Evolutionary conservation across 2,113 vertebrate species (phyloP), one percentile per base, ranked within the genome.

Genomic region (Falco punctatus): DNA sequence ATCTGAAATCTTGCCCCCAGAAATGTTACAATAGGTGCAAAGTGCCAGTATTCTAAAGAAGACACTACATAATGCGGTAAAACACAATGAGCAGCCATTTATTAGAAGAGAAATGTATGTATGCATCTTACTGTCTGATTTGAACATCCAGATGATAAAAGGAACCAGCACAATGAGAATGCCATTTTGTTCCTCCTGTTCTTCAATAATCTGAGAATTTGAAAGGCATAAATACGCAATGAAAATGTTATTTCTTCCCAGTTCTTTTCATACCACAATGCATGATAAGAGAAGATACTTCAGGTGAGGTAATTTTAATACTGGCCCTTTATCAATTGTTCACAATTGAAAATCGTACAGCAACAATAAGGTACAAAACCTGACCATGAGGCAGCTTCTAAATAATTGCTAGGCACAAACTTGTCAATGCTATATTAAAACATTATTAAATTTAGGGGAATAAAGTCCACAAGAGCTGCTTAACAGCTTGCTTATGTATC

Each of bases 211-310:
- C 82, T 79, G 54, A 92, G 73, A 75, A 75, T 81, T 61, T 91
- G 92, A 96, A 96, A 94, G 58, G 30, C 38, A 94, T 95, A 92
- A 95, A 96, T 97, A 97, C 91, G 86, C 67, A 95, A 81, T 69
- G 77, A 86, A 35, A 12, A 42, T 42, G 42, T 52, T 38, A 74
- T 71, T 65, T 77, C 38, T 2, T 3, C 4, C 22, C 7, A 11
- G 71, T 78, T 93, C 86, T 95, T 95, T 95, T 95, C 93, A 75
- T 95, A 88, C 81, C 80, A 26, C 30, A 58, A 30, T 67, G 32
- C 38, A 77, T 0, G 26, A 75, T 81, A 88, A 92, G 74, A 80
- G 58, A 81, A 93, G 70, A 62, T 55, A 51, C 55, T 78, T 95
- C 10, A 65, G 64, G 49, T 65, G 83, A 93, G 23, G 35, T 94